Evolutionary conservation across 1,140 invertebrate species (phyloP).

Genomic region (Andricus grossulariae): DNA sequence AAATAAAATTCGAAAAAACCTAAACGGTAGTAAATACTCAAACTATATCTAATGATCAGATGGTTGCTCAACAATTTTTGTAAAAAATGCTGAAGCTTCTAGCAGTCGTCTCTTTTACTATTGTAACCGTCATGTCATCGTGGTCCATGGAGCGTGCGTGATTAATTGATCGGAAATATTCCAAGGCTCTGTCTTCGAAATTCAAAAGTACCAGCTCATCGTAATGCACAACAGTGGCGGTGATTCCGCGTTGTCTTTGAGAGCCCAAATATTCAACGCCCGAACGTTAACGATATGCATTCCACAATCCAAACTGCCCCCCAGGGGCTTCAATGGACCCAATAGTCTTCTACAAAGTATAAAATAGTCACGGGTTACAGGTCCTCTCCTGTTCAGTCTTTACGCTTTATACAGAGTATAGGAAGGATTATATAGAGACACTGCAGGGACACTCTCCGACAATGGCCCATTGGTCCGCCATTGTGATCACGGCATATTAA

Average conservation of each 20-base stretch:
- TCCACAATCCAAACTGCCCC: constrained; percentile 9
- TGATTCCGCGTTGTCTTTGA: constrained; percentile 28
- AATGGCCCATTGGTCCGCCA: constrained; percentile 16
- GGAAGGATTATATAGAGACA: not conserved
- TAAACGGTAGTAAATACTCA: constrained; percentile 2
- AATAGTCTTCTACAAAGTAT: constrained; percentile 6
- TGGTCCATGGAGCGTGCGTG: constrained; percentile 8
- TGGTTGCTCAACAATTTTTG: constrained; percentile 4
- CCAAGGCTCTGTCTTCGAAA: constrained; percentile 21
- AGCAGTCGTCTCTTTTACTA: not conserved
- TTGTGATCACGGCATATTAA: constrained; percentile 27
- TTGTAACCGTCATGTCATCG: constrained; percentile 9
- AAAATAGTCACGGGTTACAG: constrained; percentile 30
- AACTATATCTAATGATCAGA: not conserved
- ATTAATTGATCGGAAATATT: constrained; percentile 31
- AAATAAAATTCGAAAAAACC: not conserved
- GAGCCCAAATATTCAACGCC: constrained; percentile 29
- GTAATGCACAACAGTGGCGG: constrained; percentile 30
- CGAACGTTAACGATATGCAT: constrained; percentile 30
- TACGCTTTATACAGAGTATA: not conserved
- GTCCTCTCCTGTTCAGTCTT: constrained; percentile 11
- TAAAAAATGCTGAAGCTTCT: constrained; percentile 1
- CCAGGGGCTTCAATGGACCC: constrained; percentile 15
- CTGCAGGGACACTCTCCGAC: not conserved
- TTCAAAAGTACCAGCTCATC: constrained; percentile 23